Evolutionary conservation across 2,888 invertebrate genomes (phyloP), one percentile per base, ranked within the genome.

Genomic region (Parelbella ahira): DNA sequence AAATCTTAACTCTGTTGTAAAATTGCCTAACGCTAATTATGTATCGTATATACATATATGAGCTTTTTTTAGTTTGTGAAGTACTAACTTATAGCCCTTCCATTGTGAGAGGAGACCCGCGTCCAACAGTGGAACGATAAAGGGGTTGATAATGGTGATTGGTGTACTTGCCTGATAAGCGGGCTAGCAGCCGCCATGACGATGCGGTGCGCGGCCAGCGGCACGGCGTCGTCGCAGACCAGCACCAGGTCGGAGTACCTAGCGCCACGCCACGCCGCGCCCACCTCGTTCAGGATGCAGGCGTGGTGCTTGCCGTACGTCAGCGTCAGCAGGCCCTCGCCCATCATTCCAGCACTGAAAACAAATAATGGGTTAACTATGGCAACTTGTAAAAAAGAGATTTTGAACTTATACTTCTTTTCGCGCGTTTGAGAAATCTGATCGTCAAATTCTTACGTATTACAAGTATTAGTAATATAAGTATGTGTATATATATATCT

Each of bases 231-330:
- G 78, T 94, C 94, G 79, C 95, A 95, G 54, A 95, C 92, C 70
- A 96, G 91, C 68, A 93, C 92, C 84, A 96, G 91, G 88, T 96
- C 95, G 47, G 95, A 94, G 83, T 93, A 94, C 81, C 94, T 92
- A 77, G 95, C 94, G 57, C 94, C 94, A 63, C 93, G 90, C 89
- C 94, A 95, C 90, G 95, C 95, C 71, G 94, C 93, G 72, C 93
- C 93, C 76, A 95, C 94, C 89, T 95, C 95, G 84, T 94, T 94
- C 82, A 94, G 93, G 90, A 96, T 93, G 88, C 95, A 95, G 88
- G 94, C 94, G 90, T 94, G 94, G 90, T 95, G 95, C 90, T 95
- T 95, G 90, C 95, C 95, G 89, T 96, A 95, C 89, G 95, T 95
- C 88, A 96, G 92, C 77, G 95, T 95, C 89, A 96, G 91, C 90